phyloP scores from a whole-genome alignment of 2,113 vertebrate species.

The Philantomba maxwellii region DNA sequence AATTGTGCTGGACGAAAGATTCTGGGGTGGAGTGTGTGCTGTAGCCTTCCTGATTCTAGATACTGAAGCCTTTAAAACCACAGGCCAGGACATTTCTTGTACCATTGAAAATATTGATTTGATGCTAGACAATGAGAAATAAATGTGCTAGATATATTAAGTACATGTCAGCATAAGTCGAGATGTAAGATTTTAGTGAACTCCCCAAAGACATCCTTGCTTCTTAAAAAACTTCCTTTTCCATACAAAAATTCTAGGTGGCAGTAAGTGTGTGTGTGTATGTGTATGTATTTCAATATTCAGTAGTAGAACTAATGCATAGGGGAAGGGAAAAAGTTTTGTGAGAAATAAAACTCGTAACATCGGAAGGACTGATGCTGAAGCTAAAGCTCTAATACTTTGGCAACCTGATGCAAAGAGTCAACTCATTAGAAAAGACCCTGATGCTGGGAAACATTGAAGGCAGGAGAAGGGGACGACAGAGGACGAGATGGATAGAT shows the following conservation, averaged over 20 bases:
- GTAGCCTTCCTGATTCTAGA: background rate
- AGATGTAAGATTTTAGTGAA: background rate
- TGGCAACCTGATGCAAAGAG: background rate
- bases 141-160: background rate
- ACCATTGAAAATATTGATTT: background rate
- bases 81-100: background rate
- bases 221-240: conserved; percentile 57
- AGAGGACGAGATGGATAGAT: background rate
- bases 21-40: background rate
- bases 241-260: conserved; percentile 19
- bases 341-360: conserved; percentile 70
- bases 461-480: background rate
- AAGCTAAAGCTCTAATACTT: background rate
- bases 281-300: conserved; percentile 6
- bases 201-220: background rate
- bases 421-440: background rate
- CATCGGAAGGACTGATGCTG: background rate
- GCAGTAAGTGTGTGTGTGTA: background rate
- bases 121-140: background rate
- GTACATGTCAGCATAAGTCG: background rate
- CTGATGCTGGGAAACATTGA: background rate
- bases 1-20: background rate
- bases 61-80: background rate
- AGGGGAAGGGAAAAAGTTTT: conserved; percentile 61
- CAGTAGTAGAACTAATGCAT: conserved; percentile 65